Evolutionary conservation across 2,888 invertebrate genomes (phyloP), one percentile per base, ranked within the genome.

Genomic region (Watsonalla cultraria): DNA sequence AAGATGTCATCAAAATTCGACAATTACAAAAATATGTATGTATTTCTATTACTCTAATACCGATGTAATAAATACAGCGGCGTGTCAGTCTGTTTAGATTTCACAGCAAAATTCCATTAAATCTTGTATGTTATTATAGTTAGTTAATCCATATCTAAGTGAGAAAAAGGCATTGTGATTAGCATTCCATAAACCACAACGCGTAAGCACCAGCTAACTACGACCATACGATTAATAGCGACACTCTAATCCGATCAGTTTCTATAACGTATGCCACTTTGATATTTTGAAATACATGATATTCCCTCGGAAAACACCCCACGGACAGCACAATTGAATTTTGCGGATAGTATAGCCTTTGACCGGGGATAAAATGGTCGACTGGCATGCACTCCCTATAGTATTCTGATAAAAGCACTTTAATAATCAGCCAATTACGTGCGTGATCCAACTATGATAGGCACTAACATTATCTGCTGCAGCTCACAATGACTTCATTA

Each of bases 391-490:
- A 42, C 46, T 34, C 34, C 6, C 47, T 11, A 47, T 9, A 9
- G 39, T 49, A 54, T 46, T 54, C 34, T 14, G 54, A 54, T 62
- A 58, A 56, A 62, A 63, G 59, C 64, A 60, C 60, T 59, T 58
- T 62, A 60, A 61, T 61, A 59, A 52, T 53, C 52, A 57, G 59
- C 51, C 58, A 61, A 65, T 64, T 64, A 62, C 46, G 49, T 54
- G 48, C 45, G 15, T 51, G 47, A 53, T 54, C 52, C 50, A 11
- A 52, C 47, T 75, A 80, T 79, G 80, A 84, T 81, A 24, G 24
- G 24, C 4, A 78, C 81, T 78, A 65, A 76, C 78, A 79, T 78
- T 78, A 82, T 67, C 74, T 62, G 66, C 62, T 64, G 68, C 72
- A 69, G 74, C 70, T 59, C 68, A 55, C 57, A 59, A 65, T 61